Conservation (phyloP, 1,140 invertebrate species). For the Cyphomyrmex costatus region DNA sequence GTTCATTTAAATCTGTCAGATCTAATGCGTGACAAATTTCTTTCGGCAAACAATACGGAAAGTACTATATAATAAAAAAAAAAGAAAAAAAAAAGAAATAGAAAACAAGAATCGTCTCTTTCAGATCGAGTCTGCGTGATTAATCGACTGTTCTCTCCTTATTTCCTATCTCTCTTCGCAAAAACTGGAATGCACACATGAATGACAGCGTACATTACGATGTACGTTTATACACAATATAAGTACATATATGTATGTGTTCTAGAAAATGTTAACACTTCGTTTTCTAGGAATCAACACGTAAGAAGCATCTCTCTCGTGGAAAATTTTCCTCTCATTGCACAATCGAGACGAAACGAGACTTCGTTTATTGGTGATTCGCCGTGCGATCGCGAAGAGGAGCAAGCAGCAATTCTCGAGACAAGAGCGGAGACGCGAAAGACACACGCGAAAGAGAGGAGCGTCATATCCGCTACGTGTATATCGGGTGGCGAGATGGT, state of each 20-base stretch:
- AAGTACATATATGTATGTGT: neutral
- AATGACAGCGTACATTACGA: neutral
- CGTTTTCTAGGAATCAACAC: conserved; percentile 18
- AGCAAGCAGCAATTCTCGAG: conserved; percentile 33
- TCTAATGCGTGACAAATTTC: conserved; percentile 7
- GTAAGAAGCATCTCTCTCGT: conserved; percentile 30
- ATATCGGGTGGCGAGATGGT: conserved; percentile 7
- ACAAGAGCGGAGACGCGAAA: conserved; percentile 28
- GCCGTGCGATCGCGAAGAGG: conserved; percentile 23
- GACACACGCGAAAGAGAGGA: conserved; percentile 19
- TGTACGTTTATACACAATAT: neutral
- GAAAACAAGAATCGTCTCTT: conserved; percentile 1
- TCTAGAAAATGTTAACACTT: neutral
- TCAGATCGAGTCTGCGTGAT: conserved; percentile 8
- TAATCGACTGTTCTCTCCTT: conserved; percentile 42
- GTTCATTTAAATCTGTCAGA: conserved; percentile 8
- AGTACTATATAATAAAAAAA: neutral
- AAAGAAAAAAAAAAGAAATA: too few species aligned
- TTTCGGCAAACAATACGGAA: neutral
- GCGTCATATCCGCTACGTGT: conserved; percentile 25
- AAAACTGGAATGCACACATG: conserved; percentile 4
- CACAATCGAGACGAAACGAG: conserved; percentile 24
- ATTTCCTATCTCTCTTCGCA: neutral
- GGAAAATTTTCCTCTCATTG: conserved; percentile 42
- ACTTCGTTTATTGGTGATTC: conserved; percentile 36